phyloP scores from a whole-genome alignment of 35 echinoderm and acorn worm genomes.

The Amphiura filiformis region DNA sequence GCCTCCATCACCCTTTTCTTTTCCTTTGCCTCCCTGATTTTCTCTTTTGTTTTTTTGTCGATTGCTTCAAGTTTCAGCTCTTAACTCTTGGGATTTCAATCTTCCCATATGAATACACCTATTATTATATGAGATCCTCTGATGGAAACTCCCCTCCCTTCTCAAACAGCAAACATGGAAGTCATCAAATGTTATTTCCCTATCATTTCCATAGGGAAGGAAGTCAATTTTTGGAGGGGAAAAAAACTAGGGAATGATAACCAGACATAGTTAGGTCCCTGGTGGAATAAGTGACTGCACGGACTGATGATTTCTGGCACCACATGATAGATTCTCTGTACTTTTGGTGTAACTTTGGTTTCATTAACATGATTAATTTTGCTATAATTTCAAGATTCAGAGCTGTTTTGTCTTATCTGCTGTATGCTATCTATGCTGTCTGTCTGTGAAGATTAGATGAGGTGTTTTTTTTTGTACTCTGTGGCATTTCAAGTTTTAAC shows the following conservation, averaged over 20 bases:
- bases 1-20: too few relatives aligned
- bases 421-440: too few relatives aligned
- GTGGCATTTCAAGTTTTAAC: too few relatives aligned
- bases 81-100: too few relatives aligned
- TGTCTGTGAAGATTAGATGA: too few relatives aligned
- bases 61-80: too few relatives aligned
- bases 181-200: conserved; percentile 5
- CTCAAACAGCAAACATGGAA: conserved; percentile 2
- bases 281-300: not conserved
- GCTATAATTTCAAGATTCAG: not conserved
- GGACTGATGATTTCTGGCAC: not conserved
- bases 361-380: not conserved
- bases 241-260: not conserved
- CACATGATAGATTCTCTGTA: not conserved
- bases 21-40: too few relatives aligned
- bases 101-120: too few relatives aligned
- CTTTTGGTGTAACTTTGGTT: not conserved
- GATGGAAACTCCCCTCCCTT: not conserved
- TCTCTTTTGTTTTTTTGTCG: too few relatives aligned
- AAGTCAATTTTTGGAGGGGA: not conserved
- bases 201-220: not conserved
- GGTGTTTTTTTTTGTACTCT: too few relatives aligned
- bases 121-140: too few relatives aligned
- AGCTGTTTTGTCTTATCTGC: too few relatives aligned
- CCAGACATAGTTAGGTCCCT: not conserved